Evolutionary conservation across 2,113 vertebrate species (phyloP).

Genomic region (Capra hircus): DNA sequence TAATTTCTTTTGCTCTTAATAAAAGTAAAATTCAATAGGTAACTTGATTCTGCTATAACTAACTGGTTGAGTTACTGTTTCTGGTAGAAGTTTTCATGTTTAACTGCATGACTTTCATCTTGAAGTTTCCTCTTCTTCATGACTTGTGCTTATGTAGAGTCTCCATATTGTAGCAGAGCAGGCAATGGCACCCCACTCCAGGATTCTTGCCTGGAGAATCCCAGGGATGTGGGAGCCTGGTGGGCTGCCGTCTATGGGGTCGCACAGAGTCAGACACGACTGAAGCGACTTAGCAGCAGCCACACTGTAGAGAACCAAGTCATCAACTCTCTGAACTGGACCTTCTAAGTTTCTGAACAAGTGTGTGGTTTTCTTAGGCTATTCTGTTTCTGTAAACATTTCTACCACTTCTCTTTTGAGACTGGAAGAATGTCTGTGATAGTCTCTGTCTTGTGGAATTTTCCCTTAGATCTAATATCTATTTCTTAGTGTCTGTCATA

Average conservation of each 20-base stretch:
- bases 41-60: background rate
- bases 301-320: background rate
- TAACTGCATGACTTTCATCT: rapidly evolving
- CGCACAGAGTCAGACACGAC: too few species aligned
- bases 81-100: background rate
- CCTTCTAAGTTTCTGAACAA: background rate
- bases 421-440: background rate
- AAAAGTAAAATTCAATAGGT: background rate
- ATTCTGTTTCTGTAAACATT: background rate
- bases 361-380: background rate
- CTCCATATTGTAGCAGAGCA: background rate
- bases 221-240: too few species aligned
- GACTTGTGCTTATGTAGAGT: background rate
- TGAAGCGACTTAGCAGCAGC: too few species aligned
- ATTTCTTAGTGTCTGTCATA: background rate
- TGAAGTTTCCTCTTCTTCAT: background rate
- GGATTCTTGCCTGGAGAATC: too few species aligned
- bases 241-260: too few species aligned
- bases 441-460: background rate
- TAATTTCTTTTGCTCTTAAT: background rate
- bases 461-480: background rate
- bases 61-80: background rate
- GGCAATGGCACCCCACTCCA: too few species aligned
- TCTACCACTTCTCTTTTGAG: background rate
- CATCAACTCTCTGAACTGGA: background rate